Percentiles rank a stretch among this genome's conserved stretches.
phyloP scores from a whole-genome alignment of 2,113 vertebrate species.

The Pelobates fuscus region DNA sequence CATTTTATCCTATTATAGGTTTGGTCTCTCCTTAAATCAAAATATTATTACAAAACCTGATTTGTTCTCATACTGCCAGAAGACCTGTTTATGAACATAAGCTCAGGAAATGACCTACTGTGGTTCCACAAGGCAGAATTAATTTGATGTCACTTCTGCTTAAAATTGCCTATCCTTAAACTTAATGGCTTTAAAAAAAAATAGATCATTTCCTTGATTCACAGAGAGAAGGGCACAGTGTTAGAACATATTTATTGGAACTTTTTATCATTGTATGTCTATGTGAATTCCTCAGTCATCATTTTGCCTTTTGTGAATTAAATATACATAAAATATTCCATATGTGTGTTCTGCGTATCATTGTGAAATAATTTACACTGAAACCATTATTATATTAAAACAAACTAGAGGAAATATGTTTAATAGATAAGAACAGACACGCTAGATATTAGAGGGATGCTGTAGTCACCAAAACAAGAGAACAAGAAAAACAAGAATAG shows the following conservation, averaged over 20 bases:
- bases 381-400: too few species aligned
- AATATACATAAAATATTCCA: too few species aligned
- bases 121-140: conserved; percentile 68
- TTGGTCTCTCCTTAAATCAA: conserved; percentile 47
- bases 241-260: background rate
- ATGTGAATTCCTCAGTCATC: background rate
- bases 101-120: conserved; percentile 66
- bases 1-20: background rate
- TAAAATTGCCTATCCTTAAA: conserved; percentile 66
- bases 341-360: too few species aligned
- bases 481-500: too few species aligned
- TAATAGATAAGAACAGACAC: too few species aligned
- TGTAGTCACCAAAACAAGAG: too few species aligned
- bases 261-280: background rate
- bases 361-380: too few species aligned
- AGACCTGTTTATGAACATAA: conserved; percentile 65
- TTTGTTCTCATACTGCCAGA: conserved; percentile 60
- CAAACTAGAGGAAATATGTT: too few species aligned
- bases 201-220: conserved; percentile 44
- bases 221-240: background rate
- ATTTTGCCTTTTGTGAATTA: background rate
- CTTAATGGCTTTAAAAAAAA: conserved; percentile 66
- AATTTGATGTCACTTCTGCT: conserved; percentile 66
- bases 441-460: too few species aligned
- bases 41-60: conserved; percentile 49